Base-by-base conservation (phyloP, 2,888 invertebrate genomes). In the Junonia oenone region DNA sequence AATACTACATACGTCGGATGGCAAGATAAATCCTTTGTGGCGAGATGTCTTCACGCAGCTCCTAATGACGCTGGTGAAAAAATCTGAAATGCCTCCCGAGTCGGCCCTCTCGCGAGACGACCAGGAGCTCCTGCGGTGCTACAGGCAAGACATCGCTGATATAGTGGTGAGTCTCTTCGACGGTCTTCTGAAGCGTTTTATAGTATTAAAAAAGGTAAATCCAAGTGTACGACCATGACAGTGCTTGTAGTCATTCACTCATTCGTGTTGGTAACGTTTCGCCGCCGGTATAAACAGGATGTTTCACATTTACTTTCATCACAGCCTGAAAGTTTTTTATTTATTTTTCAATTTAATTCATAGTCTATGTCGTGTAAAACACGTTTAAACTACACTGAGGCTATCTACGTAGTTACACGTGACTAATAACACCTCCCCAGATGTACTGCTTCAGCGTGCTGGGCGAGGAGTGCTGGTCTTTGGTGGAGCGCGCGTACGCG, bases 391-490 rank as follows among this genome's bases (percentile, higher is more conserved):
- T n/a, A n/a, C n/a, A n/a, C n/a, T n/a, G n/a, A n/a, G n/a, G n/a
- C n/a, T n/a, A n/a, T n/a, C n/a, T n/a, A n/a, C n/a, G n/a, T n/a
- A n/a, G n/a, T n/a, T n/a, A n/a, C n/a, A n/a, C n/a, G n/a, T n/a
- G n/a, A n/a, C n/a, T n/a, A n/a, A n/a, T n/a, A n/a, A n/a, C n/a
- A n/a, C n/a, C n/a, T 45, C 57, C 17, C 6, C 76, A 95, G 95
- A 94, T 96, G 91, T 97, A 97, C 78, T 96, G 97, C 79, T 96
- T 94, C 82, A 94, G 93, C 67, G 93, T 98, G 5, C 84, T 98
- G n/a, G 93, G 94, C 61, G 92, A 94, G 38, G 92, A 93, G 73
- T 92, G 97, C 71, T 85, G 97, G 65, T 89, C 93, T 59, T 92
- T 95, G 52, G 91, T 97, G 63, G 93, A 93, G 54, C 87, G 89